Base-by-base conservation (phyloP, 2,113 vertebrate species). In the Chitala chitala region DNA sequence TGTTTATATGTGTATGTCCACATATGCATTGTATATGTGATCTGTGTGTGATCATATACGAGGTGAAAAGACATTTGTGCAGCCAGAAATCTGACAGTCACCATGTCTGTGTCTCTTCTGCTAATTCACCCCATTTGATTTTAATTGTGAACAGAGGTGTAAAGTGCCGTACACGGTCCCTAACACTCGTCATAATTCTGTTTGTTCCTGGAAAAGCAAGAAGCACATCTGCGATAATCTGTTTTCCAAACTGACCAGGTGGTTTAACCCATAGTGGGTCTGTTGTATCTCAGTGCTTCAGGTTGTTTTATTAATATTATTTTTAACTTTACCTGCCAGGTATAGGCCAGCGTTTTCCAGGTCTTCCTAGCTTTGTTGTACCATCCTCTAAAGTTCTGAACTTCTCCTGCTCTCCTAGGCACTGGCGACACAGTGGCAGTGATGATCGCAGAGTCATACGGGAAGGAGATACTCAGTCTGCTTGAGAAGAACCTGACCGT, bases 351-450 rank as follows among this genome's bases (percentile, higher is more conserved):
- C 22, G 24, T 58, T 8, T n/a, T 50, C 68, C 48, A 53, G 44
- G 44, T 70, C 22, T 66, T 66, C 40, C 22, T 46, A 9, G 24
- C 38, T 44, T 66, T 66, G 64, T 24, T 26, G 40, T 42, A 40
- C 38, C 38, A 40, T 40, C 38, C 6, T 66, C 38, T 22, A 66
- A 44, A 26, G 31, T 20, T 69, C 17, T 53, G 15, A 33, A 22
- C 44, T 51, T 69, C 36, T 75, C 8, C 29, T 56, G n/a, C 17
- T 56, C 17, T 66, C 75, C 13, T 77, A 99, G 97, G 97, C 78
- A 98, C 97, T 26, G 97, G 97, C 75, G 93, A 96, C 78, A 96
- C 92, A 1, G 94, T 99, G 80, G 95, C 96, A 6, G 95, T 99
- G 80, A 99, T 98, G 95, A 98, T 99, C 84, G 95, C 95, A 0